Base-by-base conservation (phyloP, 2,797 vertebrate genomes). In the Mallotus villosus region DNA sequence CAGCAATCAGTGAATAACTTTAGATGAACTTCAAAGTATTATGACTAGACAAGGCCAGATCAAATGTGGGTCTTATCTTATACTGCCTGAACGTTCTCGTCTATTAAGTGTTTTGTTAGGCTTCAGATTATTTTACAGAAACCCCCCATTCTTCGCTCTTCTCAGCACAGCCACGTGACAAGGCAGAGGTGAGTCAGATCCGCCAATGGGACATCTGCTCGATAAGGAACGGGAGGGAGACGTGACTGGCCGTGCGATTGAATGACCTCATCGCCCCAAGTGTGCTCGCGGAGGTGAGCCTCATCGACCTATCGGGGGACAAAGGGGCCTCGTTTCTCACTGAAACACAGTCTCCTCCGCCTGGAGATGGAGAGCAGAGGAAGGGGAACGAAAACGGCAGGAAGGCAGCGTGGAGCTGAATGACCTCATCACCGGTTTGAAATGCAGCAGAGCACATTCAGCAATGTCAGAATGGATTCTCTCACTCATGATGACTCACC, bases 401-500 rank as follows among this genome's bases (percentile, higher is more conserved):
- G 8, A 11, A 17, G 27, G 25, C 25, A 25, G 22, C 16, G 60
- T 62, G 60, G 16, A 27, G 60, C 22, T 2, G 57, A 70, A 60
- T 77, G 79, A 82, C 78, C 68, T 84, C 79, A 73, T 76, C 73
- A 27, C 55, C 27, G 24, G 14, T 61, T 61, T 25, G 60, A 62
- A 17, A 62, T 16, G 60, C 25, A 24, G 67, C 78, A 17, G 61
- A 75, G 73, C 75, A 73, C 72, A 34, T 71, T 68, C 74, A 49
- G 67, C 75, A 5, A 66, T 34, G 68, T 73, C 71, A 70, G 19
- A 21, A 72, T 77, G 49, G 29, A 72, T 68, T 46, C 74, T 76
- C 74, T 77, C 73, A 49, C 51, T 72, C 72, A 68, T 46, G 58
- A 2, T 68, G 74, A 81, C 71, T 80, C 82, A 79, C 68, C 59